Evolutionary conservation across 92 coral and sea anemone genomes (phyloP), one percentile per base, ranked within the genome.

Genomic region (Palythoa caribaeorum): DNA sequence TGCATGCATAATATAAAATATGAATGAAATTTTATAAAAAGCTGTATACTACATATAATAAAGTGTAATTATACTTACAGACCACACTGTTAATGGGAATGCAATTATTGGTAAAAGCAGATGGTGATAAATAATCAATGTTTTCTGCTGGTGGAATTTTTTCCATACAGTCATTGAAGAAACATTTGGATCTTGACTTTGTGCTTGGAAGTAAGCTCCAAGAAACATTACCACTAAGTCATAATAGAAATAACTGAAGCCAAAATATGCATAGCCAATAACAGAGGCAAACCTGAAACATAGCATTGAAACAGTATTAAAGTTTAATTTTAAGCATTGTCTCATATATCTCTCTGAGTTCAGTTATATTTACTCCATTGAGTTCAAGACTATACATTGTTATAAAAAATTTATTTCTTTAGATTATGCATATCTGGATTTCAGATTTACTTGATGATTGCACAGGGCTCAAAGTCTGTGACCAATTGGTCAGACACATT

Each of bases 221-320:
- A 92, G 90, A 76, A 90, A 97, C 99, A 97, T 97, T 40, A 94
- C 99, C 60, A 93, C 94, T 50, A 96, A 78, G 87, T 97, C 99
- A 91, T 97, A 97, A 91, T 91, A 95, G 84, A 97, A 97, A 84
- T 97, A 97, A 54, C 92, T 89, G 76, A 95, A 65, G 48, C 96
- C 99, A 97, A 97, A 97, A 89, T 95, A 94, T 40, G 95, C 93
- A 85, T 97, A 97, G 63, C 91, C 92, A 77, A 85, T 74, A 69
- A 96, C 80, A 3, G 92, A 84, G 70, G 93, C 79, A 62, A 89
- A 91, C 84, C 99, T 96, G 84, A 2, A 89, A 83, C 15, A 79
- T 59, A 16, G 10, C 3, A 70, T 9, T 62, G 35, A 20, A 11
- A 59, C 16, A 59, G 65, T 59, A 10, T 44, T 44, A 44, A 44